Evolutionary conservation across 2,113 vertebrate species (phyloP).

Genomic region (Oreocharis arfaki): DNA sequence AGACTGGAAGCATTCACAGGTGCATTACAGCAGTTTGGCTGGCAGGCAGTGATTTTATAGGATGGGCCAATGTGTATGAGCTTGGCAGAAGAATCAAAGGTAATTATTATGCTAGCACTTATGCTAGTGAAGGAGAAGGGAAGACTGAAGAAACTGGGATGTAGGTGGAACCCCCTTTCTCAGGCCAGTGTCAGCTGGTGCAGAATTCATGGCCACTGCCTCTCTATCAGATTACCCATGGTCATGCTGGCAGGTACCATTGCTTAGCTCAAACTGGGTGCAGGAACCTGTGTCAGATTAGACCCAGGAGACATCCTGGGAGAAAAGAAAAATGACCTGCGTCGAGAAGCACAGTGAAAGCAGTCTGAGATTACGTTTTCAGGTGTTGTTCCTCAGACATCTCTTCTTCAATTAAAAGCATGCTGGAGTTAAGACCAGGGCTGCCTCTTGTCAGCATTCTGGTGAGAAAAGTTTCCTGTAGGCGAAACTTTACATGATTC

Average conservation of each 20-base stretch:
- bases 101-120: not conserved
- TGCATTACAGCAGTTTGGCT: not conserved
- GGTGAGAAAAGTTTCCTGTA: not conserved
- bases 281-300: not conserved
- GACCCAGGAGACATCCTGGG: not conserved
- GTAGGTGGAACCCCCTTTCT: not conserved
- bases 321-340: not conserved
- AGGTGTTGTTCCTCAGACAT: not conserved
- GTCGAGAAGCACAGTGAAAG: not conserved
- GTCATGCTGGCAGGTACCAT: not conserved
- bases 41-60: not conserved
- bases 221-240: not conserved
- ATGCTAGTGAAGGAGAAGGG: not conserved
- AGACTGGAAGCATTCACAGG: not conserved
- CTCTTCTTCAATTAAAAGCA: not conserved
- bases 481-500: rapidly evolving
- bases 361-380: not conserved
- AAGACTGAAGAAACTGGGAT: not conserved
- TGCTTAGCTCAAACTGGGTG: not conserved
- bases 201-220: not conserved
- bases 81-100: not conserved
- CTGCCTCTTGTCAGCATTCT: not conserved
- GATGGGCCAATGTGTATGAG: not conserved
- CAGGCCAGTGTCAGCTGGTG: not conserved
- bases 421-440: not conserved